Percentiles rank a stretch among this genome's conserved stretches.
Conservation (phyloP, 2,113 vertebrate species). For the Pleuronectes platessa region DNA sequence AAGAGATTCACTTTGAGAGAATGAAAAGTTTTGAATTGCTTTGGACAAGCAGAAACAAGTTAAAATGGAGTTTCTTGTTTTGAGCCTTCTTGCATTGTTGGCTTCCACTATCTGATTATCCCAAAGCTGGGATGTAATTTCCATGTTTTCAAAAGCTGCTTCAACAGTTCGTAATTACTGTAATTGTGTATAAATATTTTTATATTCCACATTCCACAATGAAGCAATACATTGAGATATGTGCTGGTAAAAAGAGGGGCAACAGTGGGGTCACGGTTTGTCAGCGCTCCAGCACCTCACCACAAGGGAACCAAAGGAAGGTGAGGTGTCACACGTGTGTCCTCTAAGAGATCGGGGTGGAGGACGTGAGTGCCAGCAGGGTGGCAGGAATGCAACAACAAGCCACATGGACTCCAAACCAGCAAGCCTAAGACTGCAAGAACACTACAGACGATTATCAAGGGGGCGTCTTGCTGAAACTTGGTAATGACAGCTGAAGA, state of each 20-base stretch:
- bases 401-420: too few relatives aligned
- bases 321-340: neutral
- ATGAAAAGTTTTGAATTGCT: conserved; percentile 42
- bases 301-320: neutral
- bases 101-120: neutral
- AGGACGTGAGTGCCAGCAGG: neutral
- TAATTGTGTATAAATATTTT: too few relatives aligned
- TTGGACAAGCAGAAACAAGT: neutral
- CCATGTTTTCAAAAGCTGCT: too few relatives aligned
- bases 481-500: too few relatives aligned
- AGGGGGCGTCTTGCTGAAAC: too few relatives aligned
- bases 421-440: too few relatives aligned
- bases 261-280: neutral
- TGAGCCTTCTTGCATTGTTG: neutral
- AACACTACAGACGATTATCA: too few relatives aligned
- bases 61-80: too few relatives aligned
- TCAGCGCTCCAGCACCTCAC: neutral
- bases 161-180: too few relatives aligned
- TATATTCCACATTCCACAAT: too few relatives aligned
- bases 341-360: neutral
- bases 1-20: conserved; percentile 17
- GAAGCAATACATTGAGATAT: neutral
- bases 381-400: too few relatives aligned
- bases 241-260: neutral
- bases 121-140: too few relatives aligned